Base-by-base conservation (phyloP, 2,888 invertebrate species). In the Parnassius orleans region DNA sequence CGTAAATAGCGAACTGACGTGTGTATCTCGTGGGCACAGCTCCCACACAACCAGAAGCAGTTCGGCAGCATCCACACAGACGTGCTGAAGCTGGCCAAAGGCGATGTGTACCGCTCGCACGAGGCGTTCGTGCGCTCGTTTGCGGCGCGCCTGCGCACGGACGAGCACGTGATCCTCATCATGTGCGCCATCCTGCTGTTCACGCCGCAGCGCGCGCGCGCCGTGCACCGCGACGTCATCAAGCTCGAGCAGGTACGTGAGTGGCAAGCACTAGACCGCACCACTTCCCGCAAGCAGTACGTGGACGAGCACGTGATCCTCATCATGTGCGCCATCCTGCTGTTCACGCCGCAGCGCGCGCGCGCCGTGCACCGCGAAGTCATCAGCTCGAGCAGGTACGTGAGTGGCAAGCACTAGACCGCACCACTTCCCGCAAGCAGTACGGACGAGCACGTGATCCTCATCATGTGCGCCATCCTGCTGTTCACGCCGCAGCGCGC, bases 101-200 rank as follows among this genome's bases (percentile, higher is more conserved):
- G 96, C 62, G 95, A 98, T 89, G 94, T 98, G 65, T 98, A 98
- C 85, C 95, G 96, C 41, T 75, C 96, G 76, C 97, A 97, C 85
- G 95, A 97, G 72, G 92, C 94, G 63, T 98, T 97, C 84, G 95
- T 97, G 59, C 93, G 95, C 67, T 95, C 97, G 0, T 98, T 99
- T 81, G 96, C 96, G 78, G 93, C 95, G 53, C 93, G 95, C 69
- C 97, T 97, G 95, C 93, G 97, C 42, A 93, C 93, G 52, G 98
- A 99, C 89, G 96, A 97, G 81, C 95, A 96, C 80, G 94, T 99
- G 60, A 97, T 99, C 80, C 93, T 98, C 33, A 95, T 99, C 72
- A 93, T 99, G 84, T 96, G 96, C 77, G 98, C 98, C 71, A 97
- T 99, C 66, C 93, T 97, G 67, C 90, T 99, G 55, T 99, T 99